Percentiles rank a stretch among this genome's conserved stretches.
Conservation (phyloP, 2,113 vertebrate species). For the Engystomops pustulosus region DNA sequence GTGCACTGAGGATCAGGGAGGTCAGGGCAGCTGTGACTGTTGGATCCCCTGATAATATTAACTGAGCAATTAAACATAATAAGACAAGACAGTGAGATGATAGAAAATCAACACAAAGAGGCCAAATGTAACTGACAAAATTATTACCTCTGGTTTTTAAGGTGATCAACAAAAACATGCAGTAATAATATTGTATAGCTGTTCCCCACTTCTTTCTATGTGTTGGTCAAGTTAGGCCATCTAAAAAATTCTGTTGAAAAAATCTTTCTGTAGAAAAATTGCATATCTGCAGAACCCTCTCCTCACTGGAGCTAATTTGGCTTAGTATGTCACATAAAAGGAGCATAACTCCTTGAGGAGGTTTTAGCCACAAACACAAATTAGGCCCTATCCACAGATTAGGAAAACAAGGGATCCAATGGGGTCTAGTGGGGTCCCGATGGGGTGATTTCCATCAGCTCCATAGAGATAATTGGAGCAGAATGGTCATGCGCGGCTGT, state of each 20-base stretch:
- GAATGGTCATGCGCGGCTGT: too few relatives aligned
- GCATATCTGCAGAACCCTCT: neutral
- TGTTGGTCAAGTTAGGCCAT: neutral
- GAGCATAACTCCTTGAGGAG: too few relatives aligned
- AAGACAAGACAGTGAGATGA: neutral
- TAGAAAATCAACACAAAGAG: neutral
- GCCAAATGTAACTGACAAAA: constrained; percentile 3
- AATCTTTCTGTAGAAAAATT: too few relatives aligned
- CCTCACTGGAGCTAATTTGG: too few relatives aligned
- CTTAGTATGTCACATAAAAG: too few relatives aligned
- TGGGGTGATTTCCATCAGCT: too few relatives aligned
- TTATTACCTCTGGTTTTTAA: constrained; percentile 10
- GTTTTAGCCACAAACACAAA: too few relatives aligned
- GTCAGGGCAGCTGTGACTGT: neutral
- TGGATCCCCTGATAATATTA: constrained; percentile 21
- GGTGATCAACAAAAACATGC: neutral
- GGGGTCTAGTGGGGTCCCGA: too few relatives aligned
- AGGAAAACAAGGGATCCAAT: too few relatives aligned
- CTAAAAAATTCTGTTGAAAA: neutral
- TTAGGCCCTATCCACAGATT: too few relatives aligned
- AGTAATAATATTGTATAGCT: neutral
- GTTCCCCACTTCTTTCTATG: neutral
- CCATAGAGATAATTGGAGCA: too few relatives aligned
- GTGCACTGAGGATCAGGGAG: constrained; percentile 8
- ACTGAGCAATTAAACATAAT: neutral